Conservation (phyloP, 1,140 invertebrate genomes). For the Drosophila prosaltans region DNA sequence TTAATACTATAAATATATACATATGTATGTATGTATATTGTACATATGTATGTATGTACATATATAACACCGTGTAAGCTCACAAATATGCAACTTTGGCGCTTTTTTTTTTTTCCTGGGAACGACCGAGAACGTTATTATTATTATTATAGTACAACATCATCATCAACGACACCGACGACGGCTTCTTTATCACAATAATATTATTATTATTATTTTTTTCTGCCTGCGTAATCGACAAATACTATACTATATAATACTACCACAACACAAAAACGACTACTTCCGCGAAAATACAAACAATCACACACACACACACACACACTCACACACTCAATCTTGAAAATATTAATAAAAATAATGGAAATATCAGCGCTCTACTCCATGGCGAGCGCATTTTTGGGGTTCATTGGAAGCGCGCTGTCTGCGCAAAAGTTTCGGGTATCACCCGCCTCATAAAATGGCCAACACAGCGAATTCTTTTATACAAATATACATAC, state of each 20-base stretch:
- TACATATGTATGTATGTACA: not conserved
- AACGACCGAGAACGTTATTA: not conserved
- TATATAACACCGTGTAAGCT: slow-evolving; percentile 7
- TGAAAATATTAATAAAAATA: slow-evolving; percentile 14
- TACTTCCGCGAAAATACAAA: slow-evolving; percentile 15
- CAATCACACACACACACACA: not conserved
- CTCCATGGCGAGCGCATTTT: not conserved
- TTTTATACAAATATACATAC: not conserved
- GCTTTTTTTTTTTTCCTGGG: slow-evolving; percentile 16
- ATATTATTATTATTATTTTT: not conserved
- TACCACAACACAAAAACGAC: not conserved
- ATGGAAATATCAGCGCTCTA: not conserved
- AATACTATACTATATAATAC: not conserved
- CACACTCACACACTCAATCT: not conserved
- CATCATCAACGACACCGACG: not conserved
- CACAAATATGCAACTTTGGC: slow-evolving; percentile 17
- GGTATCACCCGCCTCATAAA: slow-evolving; percentile 10
- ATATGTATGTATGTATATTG: no score
- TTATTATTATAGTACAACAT: not conserved
- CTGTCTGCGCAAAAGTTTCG: slow-evolving; percentile 7
- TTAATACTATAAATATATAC: not conserved
- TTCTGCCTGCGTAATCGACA: slow-evolving; percentile 12
- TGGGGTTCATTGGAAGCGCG: slow-evolving; percentile 18
- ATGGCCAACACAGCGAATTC: not conserved
- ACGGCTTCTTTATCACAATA: slow-evolving; percentile 5